Percentiles rank a stretch among this genome's conserved stretches.
These are phyloP conservation scores for Tribolium madens DNA, from an alignment of 1,140 invertebrate genomes.

Conservation along the genomic window DNA sequence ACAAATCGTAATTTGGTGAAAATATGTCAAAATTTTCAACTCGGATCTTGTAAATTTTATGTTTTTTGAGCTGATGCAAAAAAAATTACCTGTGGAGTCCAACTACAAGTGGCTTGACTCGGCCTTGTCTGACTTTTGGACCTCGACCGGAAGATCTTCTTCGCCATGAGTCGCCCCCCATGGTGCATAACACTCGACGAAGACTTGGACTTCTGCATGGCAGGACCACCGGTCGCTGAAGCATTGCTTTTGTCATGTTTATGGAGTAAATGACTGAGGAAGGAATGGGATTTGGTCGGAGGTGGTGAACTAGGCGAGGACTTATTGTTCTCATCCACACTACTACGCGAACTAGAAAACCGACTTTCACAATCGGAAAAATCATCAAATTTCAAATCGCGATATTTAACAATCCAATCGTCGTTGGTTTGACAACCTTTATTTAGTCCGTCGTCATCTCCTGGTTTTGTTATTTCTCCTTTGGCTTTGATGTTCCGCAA, in stretches of 20 bases:
- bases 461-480: constrained; percentile 78
- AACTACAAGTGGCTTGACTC: constrained; percentile 68
- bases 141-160: constrained; percentile 84
- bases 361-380: constrained; percentile 62
- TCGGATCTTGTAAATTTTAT: no score
- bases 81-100: constrained; percentile 91
- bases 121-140: constrained; percentile 82
- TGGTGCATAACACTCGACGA: constrained; percentile 87
- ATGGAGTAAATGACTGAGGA: constrained; percentile 76
- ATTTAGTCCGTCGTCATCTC: constrained; percentile 77
- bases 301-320: constrained; percentile 67
- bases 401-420: constrained; percentile 74
- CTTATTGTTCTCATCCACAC: constrained; percentile 63
- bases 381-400: constrained; percentile 61
- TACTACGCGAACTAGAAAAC: constrained; percentile 70
- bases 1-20: no score
- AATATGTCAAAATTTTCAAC: no score
- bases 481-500: constrained; percentile 86
- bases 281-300: constrained; percentile 71
- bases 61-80: no score
- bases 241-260: constrained; percentile 62
- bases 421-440: constrained; percentile 83
- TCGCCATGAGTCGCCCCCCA: constrained; percentile 78
- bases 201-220: constrained; percentile 89
- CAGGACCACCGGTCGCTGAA: neutral